Evolutionary conservation across 2,888 invertebrate genomes (phyloP), one percentile per base, ranked within the genome.

Genomic region (Labia minor): DNA sequence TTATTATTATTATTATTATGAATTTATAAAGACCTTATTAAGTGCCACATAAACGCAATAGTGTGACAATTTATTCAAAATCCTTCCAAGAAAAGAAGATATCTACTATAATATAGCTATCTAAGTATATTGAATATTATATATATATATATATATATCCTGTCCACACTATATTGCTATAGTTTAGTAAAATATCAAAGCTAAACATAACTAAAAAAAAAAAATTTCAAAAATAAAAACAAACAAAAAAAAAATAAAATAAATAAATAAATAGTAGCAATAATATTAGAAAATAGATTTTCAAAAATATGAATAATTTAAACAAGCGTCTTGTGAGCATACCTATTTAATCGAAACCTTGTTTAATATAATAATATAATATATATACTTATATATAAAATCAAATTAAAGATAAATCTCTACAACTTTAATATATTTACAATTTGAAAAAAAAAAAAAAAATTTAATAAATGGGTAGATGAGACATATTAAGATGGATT

Each of bases 41-140:
- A 49, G 49, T 49, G 49, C 49, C 49, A 49, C 49, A 49, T 49
- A 49, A 49, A 49, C 14, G 49, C 49, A 49, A 49, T 49, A 49
- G 49, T 49, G 49, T 49, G 49, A 49, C 49, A 14, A 49, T 49
- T 49, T 49, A 49, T 49, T 10, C 3, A 49, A 49, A 49, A 49
- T 49, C 49, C 49, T 49, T 49, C 49, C 49, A 49, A 49, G 14
- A 33, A 33, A 33, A 33, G 14, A 49, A 4, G 49, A 49, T 49
- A 49, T n/a, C n/a, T n/a, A n/a, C n/a, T n/a, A n/a, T n/a, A n/a
- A n/a, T n/a, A n/a, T n/a, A n/a, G n/a, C n/a, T n/a, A n/a, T n/a
- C n/a, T n/a, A n/a, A n/a, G n/a, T n/a, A n/a, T n/a, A n/a, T n/a
- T n/a, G n/a, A n/a, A 33, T n/a, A n/a, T n/a, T n/a, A n/a, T 26